These are phyloP conservation scores for Protonibea diacanthus DNA, from an alignment of 2,797 vertebrate genomes.

Conservation along the genomic window DNA sequence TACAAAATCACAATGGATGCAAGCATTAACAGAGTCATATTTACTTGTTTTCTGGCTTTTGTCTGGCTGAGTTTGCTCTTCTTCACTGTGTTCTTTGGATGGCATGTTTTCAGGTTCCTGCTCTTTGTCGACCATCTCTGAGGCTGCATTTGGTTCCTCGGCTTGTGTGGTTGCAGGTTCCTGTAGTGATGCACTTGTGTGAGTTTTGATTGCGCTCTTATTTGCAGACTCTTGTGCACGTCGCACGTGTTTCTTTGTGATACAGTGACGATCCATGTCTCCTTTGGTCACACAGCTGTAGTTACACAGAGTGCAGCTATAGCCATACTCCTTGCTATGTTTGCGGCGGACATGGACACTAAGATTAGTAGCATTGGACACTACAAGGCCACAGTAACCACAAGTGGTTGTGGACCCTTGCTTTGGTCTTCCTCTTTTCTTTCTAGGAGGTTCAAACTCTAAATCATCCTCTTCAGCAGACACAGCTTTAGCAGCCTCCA, in stretches of 20 bases:
- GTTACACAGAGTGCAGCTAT: constrained; percentile 94
- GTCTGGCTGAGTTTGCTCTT: constrained; percentile 53
- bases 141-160: constrained; percentile 43
- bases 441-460: constrained; percentile 73
- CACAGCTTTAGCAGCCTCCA: constrained; percentile 35
- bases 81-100: constrained; percentile 52
- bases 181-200: constrained; percentile 39
- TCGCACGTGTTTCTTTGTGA: constrained; percentile 95
- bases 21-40: constrained; percentile 82
- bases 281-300: constrained; percentile 99
- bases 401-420: constrained; percentile 89
- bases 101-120: constrained; percentile 54
- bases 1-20: constrained; percentile 89
- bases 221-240: constrained; percentile 83
- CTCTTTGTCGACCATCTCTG: constrained; percentile 39
- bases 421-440: constrained; percentile 90
- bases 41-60: constrained; percentile 66
- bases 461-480: constrained; percentile 63
- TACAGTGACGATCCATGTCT: constrained; percentile 98
- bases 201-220: constrained; percentile 44
- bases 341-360: constrained; percentile 95
- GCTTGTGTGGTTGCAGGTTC: constrained; percentile 41
- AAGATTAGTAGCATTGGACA: constrained; percentile 96
- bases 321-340: constrained; percentile 97
- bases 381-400: constrained; percentile 92